Percentiles rank a stretch among this genome's conserved stretches.
phyloP scores from a whole-genome alignment of 2,113 vertebrate genomes.

The Colossoma macropomum region DNA sequence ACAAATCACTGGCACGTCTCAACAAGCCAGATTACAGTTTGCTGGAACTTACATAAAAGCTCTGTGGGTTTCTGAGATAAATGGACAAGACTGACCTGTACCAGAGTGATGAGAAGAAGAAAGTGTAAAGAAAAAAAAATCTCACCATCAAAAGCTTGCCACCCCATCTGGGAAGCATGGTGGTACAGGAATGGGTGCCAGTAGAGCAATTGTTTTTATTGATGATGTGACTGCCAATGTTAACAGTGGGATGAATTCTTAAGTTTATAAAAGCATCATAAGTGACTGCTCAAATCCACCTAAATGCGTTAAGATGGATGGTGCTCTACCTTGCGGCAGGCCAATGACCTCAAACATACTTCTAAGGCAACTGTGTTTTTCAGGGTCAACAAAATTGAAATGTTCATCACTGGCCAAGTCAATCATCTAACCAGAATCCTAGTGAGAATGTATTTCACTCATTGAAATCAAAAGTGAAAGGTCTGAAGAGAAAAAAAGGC shows the following conservation, averaged over 20 bases:
- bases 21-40: too few relatives aligned
- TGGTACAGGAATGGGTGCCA: not conserved
- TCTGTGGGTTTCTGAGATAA: not conserved
- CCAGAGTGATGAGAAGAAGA: not conserved
- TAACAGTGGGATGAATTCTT: not conserved
- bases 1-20: too few relatives aligned
- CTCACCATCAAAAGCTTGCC: not conserved
- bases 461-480: too few relatives aligned
- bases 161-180: not conserved
- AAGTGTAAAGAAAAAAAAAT: not conserved
- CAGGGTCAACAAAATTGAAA: not conserved
- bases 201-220: not conserved
- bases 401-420: too few relatives aligned
- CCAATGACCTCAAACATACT: not conserved
- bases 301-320: not conserved
- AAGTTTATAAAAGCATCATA: not conserved
- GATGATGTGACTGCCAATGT: not conserved
- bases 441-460: too few relatives aligned
- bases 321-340: not conserved
- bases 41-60: not conserved
- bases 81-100: not conserved
- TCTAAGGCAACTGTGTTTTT: not conserved
- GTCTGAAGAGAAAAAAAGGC: not conserved
- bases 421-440: too few relatives aligned
- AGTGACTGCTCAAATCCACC: not conserved